Base-by-base conservation (phyloP, 2,113 vertebrate species). In the Mixornis gularis region DNA sequence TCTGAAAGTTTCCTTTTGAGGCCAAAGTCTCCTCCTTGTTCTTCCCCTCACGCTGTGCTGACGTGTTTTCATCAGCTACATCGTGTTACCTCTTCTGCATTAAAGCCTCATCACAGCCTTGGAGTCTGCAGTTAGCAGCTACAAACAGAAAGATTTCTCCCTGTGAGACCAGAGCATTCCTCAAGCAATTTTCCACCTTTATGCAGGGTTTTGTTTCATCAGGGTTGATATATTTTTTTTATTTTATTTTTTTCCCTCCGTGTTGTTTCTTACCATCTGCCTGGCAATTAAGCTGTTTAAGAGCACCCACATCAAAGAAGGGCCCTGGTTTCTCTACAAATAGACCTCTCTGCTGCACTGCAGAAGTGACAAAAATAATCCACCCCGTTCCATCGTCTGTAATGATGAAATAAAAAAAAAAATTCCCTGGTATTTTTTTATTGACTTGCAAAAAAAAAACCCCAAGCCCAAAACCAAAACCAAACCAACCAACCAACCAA, bases 161-260 rank as follows among this genome's bases (percentile, higher is more conserved):
- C 95, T 76, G 82, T 66, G 93, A 95, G 92, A 94, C 95, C 86
- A 59, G 60, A 96, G 71, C 82, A 34, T 93, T 96, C 96, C 94
- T 97, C 94, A 87, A 96, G 95, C 95, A 94, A 93, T 96, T 95
- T 94, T 56, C 91, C 82, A 96, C 87, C 93, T 96, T 96, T 90
- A 40, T 87, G 55, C 73, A 41, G 80, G 52, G 55, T 17, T 94
- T 89, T 84, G 72, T 95, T 95, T 92, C 92, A 90, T 88, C 89
- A 78, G 60, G 66, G 30, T n/a, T 72, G 26, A 1, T 20, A 19
- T 25, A 38, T 26, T 44, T 21, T 32, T 21, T 9, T 44, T 30
- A 14, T 27, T 20, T 25, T 13, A 1, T 38, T 25, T 9, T 44
- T 30, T 21, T 15, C 36, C 17, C 14, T 7, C 1, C 0, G 8